Evolutionary conservation across 2,888 invertebrate genomes (phyloP).

Genomic region (Cynaeus angustus): DNA sequence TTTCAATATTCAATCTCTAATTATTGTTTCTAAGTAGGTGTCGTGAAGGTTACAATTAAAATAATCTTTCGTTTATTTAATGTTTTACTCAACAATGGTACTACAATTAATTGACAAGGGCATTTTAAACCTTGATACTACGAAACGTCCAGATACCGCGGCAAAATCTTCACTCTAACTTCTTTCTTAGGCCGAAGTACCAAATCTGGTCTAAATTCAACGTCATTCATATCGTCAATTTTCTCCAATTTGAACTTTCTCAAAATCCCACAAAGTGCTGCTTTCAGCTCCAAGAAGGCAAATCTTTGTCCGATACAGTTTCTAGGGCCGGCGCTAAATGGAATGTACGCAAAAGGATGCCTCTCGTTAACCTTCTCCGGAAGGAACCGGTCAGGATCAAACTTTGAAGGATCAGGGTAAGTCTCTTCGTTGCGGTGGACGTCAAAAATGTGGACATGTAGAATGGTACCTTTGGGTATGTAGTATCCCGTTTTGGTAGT

Average conservation of each 20-base stretch:
- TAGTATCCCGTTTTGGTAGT: conserved; percentile 52
- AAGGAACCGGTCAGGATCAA: conserved; percentile 80
- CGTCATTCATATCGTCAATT: conserved; percentile 71
- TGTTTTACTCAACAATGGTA: no score
- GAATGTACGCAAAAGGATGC: conserved; percentile 78
- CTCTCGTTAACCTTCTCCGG: conserved; percentile 73
- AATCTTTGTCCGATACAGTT: conserved; percentile 81
- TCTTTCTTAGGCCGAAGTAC: conserved; percentile 71
- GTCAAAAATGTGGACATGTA: conserved; percentile 75
- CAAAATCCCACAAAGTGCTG: conserved; percentile 74
- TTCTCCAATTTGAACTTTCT: conserved; percentile 73
- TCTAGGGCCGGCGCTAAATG: conserved; percentile 79
- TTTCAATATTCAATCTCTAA: no score
- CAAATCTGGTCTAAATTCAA: conserved; percentile 71
- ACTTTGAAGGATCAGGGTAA: conserved; percentile 77
- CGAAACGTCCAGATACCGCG: background rate
- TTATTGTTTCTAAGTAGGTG: no score
- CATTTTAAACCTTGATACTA: no score
- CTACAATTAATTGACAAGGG: no score
- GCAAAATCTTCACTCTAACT: conserved; percentile 67
- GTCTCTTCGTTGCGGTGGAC: conserved; percentile 77
- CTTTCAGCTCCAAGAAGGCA: conserved; percentile 78
- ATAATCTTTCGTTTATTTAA: no score
- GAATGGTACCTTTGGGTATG: conserved; percentile 72
- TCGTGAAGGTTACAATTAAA: no score